phyloP scores from a whole-genome alignment of 2,113 vertebrate species.

The Pimephales promelas region DNA sequence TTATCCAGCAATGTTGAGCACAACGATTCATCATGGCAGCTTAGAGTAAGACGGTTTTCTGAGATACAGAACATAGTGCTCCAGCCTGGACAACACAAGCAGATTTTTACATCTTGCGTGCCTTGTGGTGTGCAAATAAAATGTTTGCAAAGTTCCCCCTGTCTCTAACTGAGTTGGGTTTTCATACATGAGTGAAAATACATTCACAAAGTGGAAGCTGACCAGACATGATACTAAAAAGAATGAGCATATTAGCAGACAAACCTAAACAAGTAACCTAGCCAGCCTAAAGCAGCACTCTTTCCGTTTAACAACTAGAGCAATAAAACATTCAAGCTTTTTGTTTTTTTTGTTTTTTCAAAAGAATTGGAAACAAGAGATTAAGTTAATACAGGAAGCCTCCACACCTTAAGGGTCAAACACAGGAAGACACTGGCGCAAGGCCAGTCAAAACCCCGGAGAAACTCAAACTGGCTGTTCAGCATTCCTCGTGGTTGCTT shows the following conservation, averaged over 20 bases:
- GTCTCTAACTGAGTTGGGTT: not conserved
- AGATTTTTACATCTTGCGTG: slow-evolving; percentile 26
- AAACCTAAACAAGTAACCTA: not conserved
- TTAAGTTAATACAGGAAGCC: slow-evolving; percentile 32
- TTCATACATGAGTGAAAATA: not conserved
- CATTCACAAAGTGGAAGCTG: not conserved
- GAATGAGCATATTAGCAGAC: not conserved
- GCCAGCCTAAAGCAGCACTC: not conserved
- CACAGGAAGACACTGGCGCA: slow-evolving; percentile 25
- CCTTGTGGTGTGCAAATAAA: not conserved
- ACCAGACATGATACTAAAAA: not conserved
- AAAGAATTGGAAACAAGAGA: not conserved
- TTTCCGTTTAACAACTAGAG: not conserved
- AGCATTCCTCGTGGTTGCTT: slow-evolving; percentile 60
- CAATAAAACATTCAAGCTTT: not conserved
- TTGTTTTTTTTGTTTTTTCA: not conserved
- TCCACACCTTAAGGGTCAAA: slow-evolving; percentile 43
- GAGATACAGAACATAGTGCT: slow-evolving; percentile 18
- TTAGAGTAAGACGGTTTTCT: slow-evolving; percentile 23
- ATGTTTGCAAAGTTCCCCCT: not conserved
- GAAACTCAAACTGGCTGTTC: slow-evolving; percentile 59
- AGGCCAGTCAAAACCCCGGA: slow-evolving; percentile 41
- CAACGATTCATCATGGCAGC: slow-evolving; percentile 34
- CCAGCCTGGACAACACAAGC: not conserved
- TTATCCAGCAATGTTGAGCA: slow-evolving; percentile 29